Percentiles rank a stretch among this genome's conserved stretches.
phyloP scores from a whole-genome alignment of 2,888 invertebrate genomes.

The Charanyca ferruginea region DNA sequence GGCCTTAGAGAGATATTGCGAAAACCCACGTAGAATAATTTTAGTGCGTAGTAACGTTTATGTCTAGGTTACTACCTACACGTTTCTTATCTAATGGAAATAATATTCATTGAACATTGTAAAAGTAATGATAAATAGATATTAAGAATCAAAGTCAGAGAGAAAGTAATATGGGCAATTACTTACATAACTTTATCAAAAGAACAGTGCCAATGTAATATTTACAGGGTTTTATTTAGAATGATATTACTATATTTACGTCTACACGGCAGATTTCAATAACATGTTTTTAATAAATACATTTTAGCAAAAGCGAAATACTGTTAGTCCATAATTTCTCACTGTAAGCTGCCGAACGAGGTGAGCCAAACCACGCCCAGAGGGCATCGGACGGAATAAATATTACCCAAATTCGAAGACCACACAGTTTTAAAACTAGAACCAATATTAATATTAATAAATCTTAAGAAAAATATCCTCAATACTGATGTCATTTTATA shows the following conservation, averaged over 20 bases:
- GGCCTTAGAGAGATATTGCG: background rate
- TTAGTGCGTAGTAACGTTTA: background rate
- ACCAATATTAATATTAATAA: constrained; percentile 38
- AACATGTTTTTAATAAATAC: constrained; percentile 18
- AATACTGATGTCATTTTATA: constrained; percentile 36
- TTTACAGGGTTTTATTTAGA: background rate
- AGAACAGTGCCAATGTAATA: too few species aligned
- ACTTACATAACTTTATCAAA: background rate
- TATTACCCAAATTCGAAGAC: constrained; percentile 30
- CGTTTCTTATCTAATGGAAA: background rate
- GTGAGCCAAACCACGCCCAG: constrained; percentile 45
- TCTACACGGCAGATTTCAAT: background rate
- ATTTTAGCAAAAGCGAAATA: constrained; percentile 28
- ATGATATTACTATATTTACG: background rate
- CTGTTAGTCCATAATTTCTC: constrained; percentile 39
- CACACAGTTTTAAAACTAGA: constrained; percentile 33
- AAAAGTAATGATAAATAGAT: background rate
- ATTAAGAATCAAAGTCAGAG: background rate
- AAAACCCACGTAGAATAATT: background rate
- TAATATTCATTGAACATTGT: background rate
- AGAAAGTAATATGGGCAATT: background rate
- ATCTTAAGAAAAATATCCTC: constrained; percentile 30
- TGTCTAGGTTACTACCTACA: background rate
- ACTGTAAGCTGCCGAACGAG: constrained; percentile 19
- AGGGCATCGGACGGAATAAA: constrained; percentile 23